These are phyloP conservation scores for Nannospalax galili DNA, from an alignment of 2,113 vertebrate genomes.

Conservation along the genomic window DNA sequence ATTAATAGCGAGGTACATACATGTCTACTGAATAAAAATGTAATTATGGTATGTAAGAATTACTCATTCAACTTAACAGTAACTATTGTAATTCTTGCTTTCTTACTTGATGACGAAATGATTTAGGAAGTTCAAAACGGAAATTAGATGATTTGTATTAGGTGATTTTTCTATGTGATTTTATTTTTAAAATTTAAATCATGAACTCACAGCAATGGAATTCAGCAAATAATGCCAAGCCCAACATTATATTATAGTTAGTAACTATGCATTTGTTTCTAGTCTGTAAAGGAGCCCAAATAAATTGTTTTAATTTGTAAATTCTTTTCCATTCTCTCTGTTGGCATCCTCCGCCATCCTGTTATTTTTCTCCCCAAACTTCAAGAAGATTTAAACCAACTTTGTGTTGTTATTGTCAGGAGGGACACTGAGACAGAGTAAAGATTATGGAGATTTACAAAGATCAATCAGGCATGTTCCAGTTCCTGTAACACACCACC, in stretches of 20 bases:
- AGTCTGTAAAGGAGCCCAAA: not conserved
- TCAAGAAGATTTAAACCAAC: conserved; percentile 2
- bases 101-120: not conserved
- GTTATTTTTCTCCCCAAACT: not conserved
- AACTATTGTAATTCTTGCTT: not conserved
- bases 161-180: not conserved
- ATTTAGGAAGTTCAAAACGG: not conserved
- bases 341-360: not conserved
- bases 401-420: conserved; percentile 15
- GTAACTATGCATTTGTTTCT: not conserved
- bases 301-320: conserved; percentile 10
- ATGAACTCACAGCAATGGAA: not conserved
- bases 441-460: conserved; percentile 38
- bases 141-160: not conserved
- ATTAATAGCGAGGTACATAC: not conserved
- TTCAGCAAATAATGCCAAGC: not conserved
- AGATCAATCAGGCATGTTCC: not conserved
- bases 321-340: not conserved
- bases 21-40: not conserved
- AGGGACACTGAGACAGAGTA: not conserved
- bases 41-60: not conserved
- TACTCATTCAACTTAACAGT: not conserved
- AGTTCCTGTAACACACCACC: not conserved
- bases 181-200: conserved; percentile 18
- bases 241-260: not conserved